phyloP scores from a whole-genome alignment of 2,888 invertebrate species.

The Zygogramma bicolorata region DNA sequence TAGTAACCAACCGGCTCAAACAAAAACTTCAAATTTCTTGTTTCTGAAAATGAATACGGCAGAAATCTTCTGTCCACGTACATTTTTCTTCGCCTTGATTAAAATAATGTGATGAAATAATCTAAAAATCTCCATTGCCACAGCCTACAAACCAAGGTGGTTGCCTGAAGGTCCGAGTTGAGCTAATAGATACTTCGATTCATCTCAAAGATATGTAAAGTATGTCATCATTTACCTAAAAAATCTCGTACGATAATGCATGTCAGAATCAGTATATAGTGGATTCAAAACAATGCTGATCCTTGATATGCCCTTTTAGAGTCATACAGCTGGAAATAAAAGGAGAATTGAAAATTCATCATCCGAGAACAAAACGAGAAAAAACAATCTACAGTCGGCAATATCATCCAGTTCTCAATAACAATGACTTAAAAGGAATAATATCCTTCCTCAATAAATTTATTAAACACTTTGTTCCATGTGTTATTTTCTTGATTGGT shows the following conservation, averaged over 20 bases:
- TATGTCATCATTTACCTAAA: slow-evolving; percentile 25
- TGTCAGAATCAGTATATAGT: slow-evolving; percentile 10
- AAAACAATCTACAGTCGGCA: slow-evolving; percentile 42
- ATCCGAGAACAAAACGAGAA: slow-evolving; percentile 45
- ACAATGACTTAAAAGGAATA: slow-evolving; percentile 51
- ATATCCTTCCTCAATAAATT: slow-evolving; percentile 52
- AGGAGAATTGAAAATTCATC: slow-evolving; percentile 41
- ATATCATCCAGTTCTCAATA: slow-evolving; percentile 50
- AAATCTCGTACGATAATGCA: slow-evolving; percentile 8
- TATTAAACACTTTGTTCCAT: slow-evolving; percentile 39
- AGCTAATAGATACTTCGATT: slow-evolving; percentile 26
- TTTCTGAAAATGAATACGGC: too few species aligned
- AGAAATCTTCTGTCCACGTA: too few species aligned
- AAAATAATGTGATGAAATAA: background rate
- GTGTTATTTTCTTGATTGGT: slow-evolving; percentile 28
- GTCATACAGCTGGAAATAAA: slow-evolving; percentile 32
- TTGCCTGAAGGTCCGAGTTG: background rate
- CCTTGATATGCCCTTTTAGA: slow-evolving; percentile 44
- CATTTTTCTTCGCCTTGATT: background rate
- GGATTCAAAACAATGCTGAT: slow-evolving; percentile 33
- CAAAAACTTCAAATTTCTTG: too few species aligned
- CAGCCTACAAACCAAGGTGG: slow-evolving; percentile 6
- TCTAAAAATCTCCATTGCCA: background rate
- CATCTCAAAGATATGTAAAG: slow-evolving; percentile 32
- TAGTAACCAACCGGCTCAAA: too few species aligned